phyloP scores from a whole-genome alignment of 1,140 invertebrate species.

The Procambarus clarkii region DNA sequence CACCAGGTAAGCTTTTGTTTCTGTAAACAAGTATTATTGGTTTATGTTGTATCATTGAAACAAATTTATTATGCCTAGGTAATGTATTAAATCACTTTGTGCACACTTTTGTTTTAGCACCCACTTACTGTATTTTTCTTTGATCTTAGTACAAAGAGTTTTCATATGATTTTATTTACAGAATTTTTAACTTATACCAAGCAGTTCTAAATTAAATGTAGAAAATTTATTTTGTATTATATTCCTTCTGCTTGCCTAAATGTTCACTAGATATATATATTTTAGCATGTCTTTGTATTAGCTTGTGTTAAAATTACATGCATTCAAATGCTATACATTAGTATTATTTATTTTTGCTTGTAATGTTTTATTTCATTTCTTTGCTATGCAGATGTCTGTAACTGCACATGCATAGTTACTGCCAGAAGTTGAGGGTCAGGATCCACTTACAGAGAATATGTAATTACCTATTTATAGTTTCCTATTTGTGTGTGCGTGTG shows the following conservation, averaged over 20 bases:
- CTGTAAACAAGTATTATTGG: background rate
- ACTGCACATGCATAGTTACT: background rate
- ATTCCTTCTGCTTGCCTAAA: background rate
- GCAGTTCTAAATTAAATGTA: background rate
- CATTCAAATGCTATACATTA: background rate
- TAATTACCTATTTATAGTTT: too few species aligned
- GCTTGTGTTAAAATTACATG: background rate
- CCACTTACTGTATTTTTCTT: background rate
- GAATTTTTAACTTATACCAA: background rate
- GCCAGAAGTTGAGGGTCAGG: background rate
- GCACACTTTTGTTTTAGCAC: background rate
- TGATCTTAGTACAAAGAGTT: background rate
- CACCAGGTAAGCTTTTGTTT: conserved; percentile 84
- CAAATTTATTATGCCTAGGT: background rate
- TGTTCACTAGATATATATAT: background rate
- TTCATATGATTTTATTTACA: conserved; percentile 1
- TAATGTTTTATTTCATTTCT: background rate
- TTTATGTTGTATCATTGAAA: too few species aligned
- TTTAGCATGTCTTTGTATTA: conserved; percentile 2
- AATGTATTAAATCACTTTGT: background rate
- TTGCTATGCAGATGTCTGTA: background rate
- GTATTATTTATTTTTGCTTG: background rate
- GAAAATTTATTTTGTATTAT: background rate
- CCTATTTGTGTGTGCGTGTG: too few species aligned
- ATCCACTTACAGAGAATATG: background rate